phyloP scores from a whole-genome alignment of 2,888 invertebrate species.

The Aphidius colemani region DNA sequence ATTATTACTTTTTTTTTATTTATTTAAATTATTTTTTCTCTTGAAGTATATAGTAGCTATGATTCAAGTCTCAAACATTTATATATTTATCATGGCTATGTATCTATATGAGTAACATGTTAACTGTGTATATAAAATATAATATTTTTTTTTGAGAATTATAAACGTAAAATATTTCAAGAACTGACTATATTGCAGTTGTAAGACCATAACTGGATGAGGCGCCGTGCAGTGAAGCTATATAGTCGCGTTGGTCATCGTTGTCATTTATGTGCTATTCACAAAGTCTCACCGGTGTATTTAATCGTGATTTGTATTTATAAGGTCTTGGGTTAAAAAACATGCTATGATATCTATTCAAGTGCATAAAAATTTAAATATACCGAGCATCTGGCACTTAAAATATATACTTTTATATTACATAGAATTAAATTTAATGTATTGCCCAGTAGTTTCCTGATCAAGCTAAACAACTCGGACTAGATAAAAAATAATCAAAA shows the following conservation, averaged over 20 bases:
- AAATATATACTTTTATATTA: not conserved
- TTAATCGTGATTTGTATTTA: slow-evolving; percentile 45
- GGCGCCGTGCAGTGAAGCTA: not conserved
- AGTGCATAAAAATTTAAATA: too few relatives aligned
- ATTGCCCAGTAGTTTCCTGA: too few relatives aligned
- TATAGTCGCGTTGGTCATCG: not conserved
- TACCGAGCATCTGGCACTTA: too few relatives aligned
- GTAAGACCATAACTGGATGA: slow-evolving; percentile 21
- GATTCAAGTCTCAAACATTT: not conserved
- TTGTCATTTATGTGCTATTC: not conserved
- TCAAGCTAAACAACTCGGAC: too few relatives aligned
- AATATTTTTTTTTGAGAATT: not conserved
- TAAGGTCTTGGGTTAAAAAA: slow-evolving; percentile 1
- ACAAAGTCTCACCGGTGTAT: slow-evolving; percentile 38
- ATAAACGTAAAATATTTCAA: not conserved
- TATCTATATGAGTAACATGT: not conserved
- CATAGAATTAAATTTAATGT: not conserved
- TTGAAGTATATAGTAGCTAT: not conserved
- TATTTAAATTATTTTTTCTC: not conserved
- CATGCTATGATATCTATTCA: too few relatives aligned
- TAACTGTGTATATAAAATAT: not conserved
- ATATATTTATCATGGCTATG: not conserved
- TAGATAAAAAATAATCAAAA: too few relatives aligned
- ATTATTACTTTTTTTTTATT: slow-evolving; percentile 5
- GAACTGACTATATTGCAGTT: slow-evolving; percentile 4